Base-by-base conservation (phyloP, 2,113 vertebrate genomes). In the Cephalopterus ornatus region DNA sequence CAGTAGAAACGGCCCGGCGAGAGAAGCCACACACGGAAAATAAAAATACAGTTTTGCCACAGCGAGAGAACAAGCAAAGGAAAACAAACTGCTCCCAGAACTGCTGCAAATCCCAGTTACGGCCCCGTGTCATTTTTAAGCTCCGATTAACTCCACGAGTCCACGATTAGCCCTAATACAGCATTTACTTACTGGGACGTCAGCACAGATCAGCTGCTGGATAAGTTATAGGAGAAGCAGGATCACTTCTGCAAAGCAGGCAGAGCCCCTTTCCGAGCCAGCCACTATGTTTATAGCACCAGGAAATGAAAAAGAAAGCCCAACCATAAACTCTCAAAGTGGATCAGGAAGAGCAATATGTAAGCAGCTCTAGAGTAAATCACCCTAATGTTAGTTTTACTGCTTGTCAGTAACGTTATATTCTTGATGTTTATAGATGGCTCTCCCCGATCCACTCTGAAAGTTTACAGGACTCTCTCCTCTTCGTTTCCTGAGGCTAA, bases 261-360 rank as follows among this genome's bases (percentile, higher is more conserved):
- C 68, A 63, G 77, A 87, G 79, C 76, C 67, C 85, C 82, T 85
- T 90, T 75, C 94, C 55, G 79, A 95, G 91, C 53, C 71, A 53
- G 67, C 75, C 89, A 53, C 78, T 14, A 70, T 86, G 92, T 96
- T 96, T 93, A 96, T 81, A 92, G 83, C 88, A 22, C n/a, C 92
- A 93, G 96, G 96, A 95, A 97, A 95, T 94, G 95, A 90, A 92
- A 93, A 77, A 93, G 81, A 89, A 95, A 97, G 82, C 79, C 67
- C 6, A 23, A 39, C 89, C 88, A 85, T 93, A 96, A 95, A 94
- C 75, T 80, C 93, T 71, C 86, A 44, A 72, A 95, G 93, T 96
- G 91, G 92, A 93, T 93, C 85, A 95, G 92, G 94, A 95, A 97
- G 79, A 96, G 92, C 85, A 84, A 76, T 85, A 92, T 95, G 89